Conservation (phyloP, 1,140 invertebrate genomes). For the Camponotus floridanus region DNA sequence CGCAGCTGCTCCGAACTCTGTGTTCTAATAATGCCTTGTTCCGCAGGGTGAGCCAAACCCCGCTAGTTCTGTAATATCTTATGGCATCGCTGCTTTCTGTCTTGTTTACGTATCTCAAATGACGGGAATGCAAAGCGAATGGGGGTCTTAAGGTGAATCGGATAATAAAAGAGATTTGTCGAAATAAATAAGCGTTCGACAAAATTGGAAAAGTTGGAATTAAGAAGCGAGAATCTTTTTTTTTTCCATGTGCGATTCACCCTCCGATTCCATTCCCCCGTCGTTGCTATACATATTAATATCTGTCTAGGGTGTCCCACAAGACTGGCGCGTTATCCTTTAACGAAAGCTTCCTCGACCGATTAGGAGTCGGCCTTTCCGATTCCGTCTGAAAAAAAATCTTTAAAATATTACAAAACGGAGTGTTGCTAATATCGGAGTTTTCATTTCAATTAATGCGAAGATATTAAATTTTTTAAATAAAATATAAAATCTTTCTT, state of each 20-base stretch:
- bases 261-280: constrained; percentile 35
- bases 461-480: too few species aligned
- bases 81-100: constrained; percentile 75
- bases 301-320: constrained; percentile 28
- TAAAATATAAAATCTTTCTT: too few species aligned
- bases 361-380: background rate
- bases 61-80: constrained; percentile 73
- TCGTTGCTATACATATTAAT: constrained; percentile 41
- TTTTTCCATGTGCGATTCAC: constrained; percentile 33
- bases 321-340: constrained; percentile 32
- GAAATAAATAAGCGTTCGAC: background rate
- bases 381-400: too few species aligned
- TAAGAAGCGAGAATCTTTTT: constrained; percentile 13
- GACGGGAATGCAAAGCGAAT: constrained; percentile 46
- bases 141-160: background rate
- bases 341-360: constrained; percentile 3
- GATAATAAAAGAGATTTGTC: background rate
- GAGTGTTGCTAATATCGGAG: background rate
- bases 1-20: constrained; percentile 62
- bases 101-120: constrained; percentile 54
- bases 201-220: background rate
- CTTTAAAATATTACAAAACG: too few species aligned
- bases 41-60: constrained; percentile 66
- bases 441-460: background rate
- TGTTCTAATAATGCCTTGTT: constrained; percentile 71